Evolutionary conservation across 2,888 invertebrate genomes (phyloP), one percentile per base, ranked within the genome.

Genomic region (Pseudolycoriella hygida): DNA sequence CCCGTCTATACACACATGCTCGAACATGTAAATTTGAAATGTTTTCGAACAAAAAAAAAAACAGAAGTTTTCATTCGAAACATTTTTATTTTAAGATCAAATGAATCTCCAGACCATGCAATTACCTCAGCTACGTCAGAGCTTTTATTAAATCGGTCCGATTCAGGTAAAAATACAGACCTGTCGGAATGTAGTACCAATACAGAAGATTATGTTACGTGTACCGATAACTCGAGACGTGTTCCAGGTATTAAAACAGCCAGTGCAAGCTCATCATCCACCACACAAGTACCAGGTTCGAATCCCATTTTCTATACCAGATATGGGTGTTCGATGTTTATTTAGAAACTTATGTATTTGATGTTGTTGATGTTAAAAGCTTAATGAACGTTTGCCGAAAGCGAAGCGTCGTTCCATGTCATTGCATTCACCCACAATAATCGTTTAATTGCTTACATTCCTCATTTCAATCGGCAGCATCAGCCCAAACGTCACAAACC

Each of bases 171-270:
- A 61, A 72, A 76, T 51, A 81, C 79, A 39, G 87, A 88, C 58
- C 70, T 85, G 44, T 86, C 86, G n/a, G 88, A 88, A 67, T 86
- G 86, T 56, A 88, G 88, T 48, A 81, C 74, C 3, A 74, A 80
- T 37, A 80, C 80, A 17, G 87, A 88, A 62, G 88, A 88, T 64
- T 88, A 88, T 62, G 80, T 85, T 52, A 88, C 88, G 54, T 88
- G 88, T 59, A 88, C 80, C 45, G 80, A 80, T 57, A 80, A 76
- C 56, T 80, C 80, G 15, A 74, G 77, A 62, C 67, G 62, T 55
- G 68, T 60, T 59, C 69, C 57, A 68, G 69, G 66, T 69, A 71
- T 59, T 62, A 67, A 62, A 40, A 45, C 57, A 57, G 57, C 67
- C 62, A 59, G 60, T 51, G 42, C 32, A n/a, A 62, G 61, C 57